Evolutionary conservation across 2,888 invertebrate genomes (phyloP), one percentile per base, ranked within the genome.

Genomic region (Matsumyia berberina): DNA sequence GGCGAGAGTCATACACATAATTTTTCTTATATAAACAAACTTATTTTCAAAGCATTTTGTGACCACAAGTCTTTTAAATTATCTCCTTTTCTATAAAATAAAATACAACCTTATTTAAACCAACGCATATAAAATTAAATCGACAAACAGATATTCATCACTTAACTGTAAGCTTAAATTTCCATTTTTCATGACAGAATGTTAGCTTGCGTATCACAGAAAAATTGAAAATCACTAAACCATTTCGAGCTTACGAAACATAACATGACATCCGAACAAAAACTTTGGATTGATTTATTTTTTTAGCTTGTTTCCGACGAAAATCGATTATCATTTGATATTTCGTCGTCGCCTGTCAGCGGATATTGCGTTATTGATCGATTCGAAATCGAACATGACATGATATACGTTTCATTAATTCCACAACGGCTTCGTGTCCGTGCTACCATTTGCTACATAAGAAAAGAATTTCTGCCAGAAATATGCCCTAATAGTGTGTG

Each of bases 371-470:
- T 78, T 78, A 78, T 78, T 78, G 78, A 78, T 70, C 70, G 78
- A 70, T 78, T 57, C n/a, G 11, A 46, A 69, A 69, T 77, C 77
- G 55, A 62, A 78, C 55, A 78, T 64, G 78, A 70, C 70, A 70
- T 78, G 70, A 78, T 70, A 57, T 70, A 64, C 33, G 51, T 62
- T 70, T 78, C 69, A 78, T 78, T 69, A 78, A 78, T 70, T 55
- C 55, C 69, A 77, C 24, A 77, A 62, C 60, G 44, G 46, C 60
- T 24, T 9, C 8, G 51, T n/a, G n/a, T 17, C 15, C 44, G 55
- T 2, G 29, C 19, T 55, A n/a, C 33, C 55, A 46, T 37, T 24
- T 49, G 29, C 33, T 37, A 51, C 39, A 37, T 49, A 2, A 17
- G 12, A 31, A 29, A 19, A 7, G 35, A n/a, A 62, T 31, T 66